phyloP scores from a whole-genome alignment of 2,797 vertebrate species.

The Pyrocephalus nanus region DNA sequence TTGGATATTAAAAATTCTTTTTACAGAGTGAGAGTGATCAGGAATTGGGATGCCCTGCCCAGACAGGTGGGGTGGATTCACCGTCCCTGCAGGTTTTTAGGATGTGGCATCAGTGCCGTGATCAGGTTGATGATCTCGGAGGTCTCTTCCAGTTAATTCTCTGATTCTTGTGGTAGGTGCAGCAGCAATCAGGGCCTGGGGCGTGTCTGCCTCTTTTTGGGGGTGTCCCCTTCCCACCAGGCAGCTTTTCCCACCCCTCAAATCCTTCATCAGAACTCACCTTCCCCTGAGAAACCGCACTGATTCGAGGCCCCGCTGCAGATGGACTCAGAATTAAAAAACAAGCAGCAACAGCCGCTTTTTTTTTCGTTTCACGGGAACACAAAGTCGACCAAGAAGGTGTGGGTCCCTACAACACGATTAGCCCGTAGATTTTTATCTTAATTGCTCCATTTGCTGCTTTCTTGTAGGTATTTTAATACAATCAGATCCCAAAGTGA shows the following conservation, averaged over 20 bases:
- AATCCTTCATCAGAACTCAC: rapidly evolving
- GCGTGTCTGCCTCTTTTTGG: neutral
- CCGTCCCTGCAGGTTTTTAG: too few relatives aligned
- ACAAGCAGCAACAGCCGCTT: neutral
- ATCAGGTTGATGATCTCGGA: too few relatives aligned
- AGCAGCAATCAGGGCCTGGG: too few relatives aligned
- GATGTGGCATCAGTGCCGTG: too few relatives aligned
- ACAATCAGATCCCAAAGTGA: neutral
- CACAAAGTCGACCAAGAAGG: too few relatives aligned
- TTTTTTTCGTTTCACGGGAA: neutral
- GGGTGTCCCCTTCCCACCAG: rapidly evolving
- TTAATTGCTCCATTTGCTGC: neutral
- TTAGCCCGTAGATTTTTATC: neutral
- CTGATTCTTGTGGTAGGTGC: too few relatives aligned
- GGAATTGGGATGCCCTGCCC: too few relatives aligned
- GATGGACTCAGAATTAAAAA: too few relatives aligned
- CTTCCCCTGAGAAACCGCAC: neutral
- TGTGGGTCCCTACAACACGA: rapidly evolving
- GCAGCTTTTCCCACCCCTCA: rapidly evolving
- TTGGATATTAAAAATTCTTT: too few relatives aligned
- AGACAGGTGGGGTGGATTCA: too few relatives aligned
- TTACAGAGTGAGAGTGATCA: too few relatives aligned
- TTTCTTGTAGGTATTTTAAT: neutral
- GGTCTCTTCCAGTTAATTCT: too few relatives aligned
- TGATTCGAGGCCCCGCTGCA: neutral